Evolutionary conservation across 2,888 invertebrate species (phyloP).

Genomic region (Hirtodrosophila histrioides): DNA sequence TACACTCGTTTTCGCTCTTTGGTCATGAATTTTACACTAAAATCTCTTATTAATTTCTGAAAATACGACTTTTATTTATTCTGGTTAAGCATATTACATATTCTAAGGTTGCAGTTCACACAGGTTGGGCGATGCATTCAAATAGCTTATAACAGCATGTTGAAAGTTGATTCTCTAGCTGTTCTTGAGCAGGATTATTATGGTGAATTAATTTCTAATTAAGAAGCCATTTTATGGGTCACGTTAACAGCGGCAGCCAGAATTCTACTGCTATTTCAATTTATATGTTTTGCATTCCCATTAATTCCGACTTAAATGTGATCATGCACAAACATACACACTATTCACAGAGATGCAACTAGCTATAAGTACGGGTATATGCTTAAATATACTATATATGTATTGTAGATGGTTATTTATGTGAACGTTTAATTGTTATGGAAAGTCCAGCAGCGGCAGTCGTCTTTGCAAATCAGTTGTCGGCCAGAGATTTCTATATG

Average conservation of each 20-base stretch:
- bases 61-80: too few species aligned
- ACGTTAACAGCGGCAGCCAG: constrained; percentile 3
- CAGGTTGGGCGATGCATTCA: too few species aligned
- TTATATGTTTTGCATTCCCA: constrained; percentile 49
- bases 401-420: constrained; percentile 47
- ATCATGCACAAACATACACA: constrained; percentile 10
- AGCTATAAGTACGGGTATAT: not conserved
- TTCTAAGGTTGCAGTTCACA: too few species aligned
- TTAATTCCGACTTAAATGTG: constrained; percentile 37
- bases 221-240: constrained; percentile 36
- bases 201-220: constrained; percentile 31
- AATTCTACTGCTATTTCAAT: constrained; percentile 30
- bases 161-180: not conserved
- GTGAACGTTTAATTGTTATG: constrained; percentile 46
- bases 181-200: constrained; percentile 10
- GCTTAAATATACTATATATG: not conserved
- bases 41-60: too few species aligned
- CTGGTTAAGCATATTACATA: too few species aligned
- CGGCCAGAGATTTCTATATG: constrained; percentile 1
- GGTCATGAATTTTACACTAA: too few species aligned
- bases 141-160: not conserved
- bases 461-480: constrained; percentile 43
- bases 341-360: constrained; percentile 2
- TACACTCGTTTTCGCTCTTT: too few species aligned
- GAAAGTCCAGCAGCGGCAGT: constrained; percentile 30